These are phyloP conservation scores for Ailurus styani DNA, from an alignment of 2,113 vertebrate species.

Conservation along the genomic window DNA sequence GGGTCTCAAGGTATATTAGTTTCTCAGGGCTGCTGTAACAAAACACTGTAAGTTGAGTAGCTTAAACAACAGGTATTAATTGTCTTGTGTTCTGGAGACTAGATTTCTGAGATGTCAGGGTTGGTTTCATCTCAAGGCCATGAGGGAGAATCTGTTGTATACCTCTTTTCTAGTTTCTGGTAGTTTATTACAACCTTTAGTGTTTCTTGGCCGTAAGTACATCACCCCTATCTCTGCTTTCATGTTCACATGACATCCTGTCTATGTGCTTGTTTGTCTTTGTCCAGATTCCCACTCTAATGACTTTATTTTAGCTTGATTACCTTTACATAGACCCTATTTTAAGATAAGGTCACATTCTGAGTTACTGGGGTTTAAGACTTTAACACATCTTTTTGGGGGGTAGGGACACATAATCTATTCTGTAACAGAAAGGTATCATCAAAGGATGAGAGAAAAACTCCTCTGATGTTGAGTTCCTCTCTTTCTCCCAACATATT, in stretches of 20 bases:
- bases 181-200: not conserved
- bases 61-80: not conserved
- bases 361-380: not conserved
- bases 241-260: not conserved
- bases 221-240: not conserved
- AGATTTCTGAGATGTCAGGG: not conserved
- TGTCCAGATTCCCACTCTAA: not conserved
- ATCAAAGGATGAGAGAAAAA: not conserved
- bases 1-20: too few species aligned
- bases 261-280: not conserved
- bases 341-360: not conserved
- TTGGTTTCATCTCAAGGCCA: not conserved
- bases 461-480: not conserved
- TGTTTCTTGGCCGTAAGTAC: not conserved
- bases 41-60: not conserved
- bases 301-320: not conserved
- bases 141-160: not conserved
- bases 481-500: not conserved
- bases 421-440: not conserved
- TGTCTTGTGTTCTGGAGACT: not conserved
- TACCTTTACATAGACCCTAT: not conserved
- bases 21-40: not conserved
- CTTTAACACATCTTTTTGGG: not conserved
- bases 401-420: not conserved
- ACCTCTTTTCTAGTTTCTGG: not conserved